Evolutionary conservation across 2,797 vertebrate species (phyloP), one percentile per base, ranked within the genome.

Genomic region (Lophotriccus pileatus): DNA sequence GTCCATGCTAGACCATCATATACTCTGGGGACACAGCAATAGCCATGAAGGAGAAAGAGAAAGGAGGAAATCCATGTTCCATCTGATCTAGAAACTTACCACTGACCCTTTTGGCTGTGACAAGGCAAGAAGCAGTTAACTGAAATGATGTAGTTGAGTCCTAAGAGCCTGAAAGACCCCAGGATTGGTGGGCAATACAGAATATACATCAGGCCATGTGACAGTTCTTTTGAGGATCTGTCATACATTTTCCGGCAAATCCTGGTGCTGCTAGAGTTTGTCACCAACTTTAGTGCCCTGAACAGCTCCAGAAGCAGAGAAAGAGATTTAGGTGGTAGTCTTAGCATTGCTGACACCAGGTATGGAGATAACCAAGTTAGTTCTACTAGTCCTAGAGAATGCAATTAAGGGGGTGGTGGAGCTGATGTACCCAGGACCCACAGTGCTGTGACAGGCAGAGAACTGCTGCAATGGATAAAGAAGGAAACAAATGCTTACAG

Each of bases 401-500:
- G 1, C 23, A 32, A 22, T 7, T 46, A 30, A 0, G 1, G 15
- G 32, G 14, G 2, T 70, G 36, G 59, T 69, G 52, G 60, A 4
- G 14, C 59, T 67, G 50, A 49, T 14, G 62, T 59, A 62, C 22
- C 17, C 15, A 36, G 46, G 12, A 64, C 28, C 3, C 46, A 64
- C 37, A 23, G 6, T 59, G 63, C 21, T 43, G 27, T 36, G 55
- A 72, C 2, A 46, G 67, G 43, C 46, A 84, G 82, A 86, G 56
- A 90, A 70, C 20, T 67, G 64, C 56, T 86, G 62, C n/a, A 79
- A 69, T 1, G 3, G 53, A 77, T 63, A 85, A 69, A 82, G 30
- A 90, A 69, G 47, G 77, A 89, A 87, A 66, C 28, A 91, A 76
- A 84, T 41, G 72, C 56, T 85, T 85, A 87, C 82, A 95, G 87